Conservation (phyloP, 2,888 invertebrate species). For the Lepidochrysops patricia region DNA sequence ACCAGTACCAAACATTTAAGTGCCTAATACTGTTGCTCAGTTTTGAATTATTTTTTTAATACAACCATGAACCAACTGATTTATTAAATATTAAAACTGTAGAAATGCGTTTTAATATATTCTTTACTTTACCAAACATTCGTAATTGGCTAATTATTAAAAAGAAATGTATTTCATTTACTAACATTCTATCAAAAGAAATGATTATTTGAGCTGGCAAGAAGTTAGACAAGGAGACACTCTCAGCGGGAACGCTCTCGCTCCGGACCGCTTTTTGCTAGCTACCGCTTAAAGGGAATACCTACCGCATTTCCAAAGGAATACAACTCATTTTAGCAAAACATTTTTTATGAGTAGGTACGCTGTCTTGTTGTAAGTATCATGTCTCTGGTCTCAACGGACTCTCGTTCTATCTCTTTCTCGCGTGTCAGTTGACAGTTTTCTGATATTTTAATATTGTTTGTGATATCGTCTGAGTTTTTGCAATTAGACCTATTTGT, state of each 20-base stretch:
- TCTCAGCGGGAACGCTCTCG: neutral
- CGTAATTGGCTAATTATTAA: too few species aligned
- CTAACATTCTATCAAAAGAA: too few species aligned
- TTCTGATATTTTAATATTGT: neutral
- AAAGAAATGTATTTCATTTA: too few species aligned
- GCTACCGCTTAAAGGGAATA: neutral
- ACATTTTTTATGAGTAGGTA: neutral
- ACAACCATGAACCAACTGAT: too few species aligned
- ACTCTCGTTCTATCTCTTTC: neutral
- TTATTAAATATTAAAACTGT: too few species aligned
- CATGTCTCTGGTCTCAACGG: too few species aligned
- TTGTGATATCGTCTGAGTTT: slow-evolving; percentile 7
- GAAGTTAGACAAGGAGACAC: neutral
- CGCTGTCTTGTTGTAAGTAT: neutral
- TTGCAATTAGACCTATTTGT: neutral
- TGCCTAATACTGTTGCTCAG: too few species aligned
- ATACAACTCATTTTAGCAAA: neutral
- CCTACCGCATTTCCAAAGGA: neutral
- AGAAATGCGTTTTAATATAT: too few species aligned
- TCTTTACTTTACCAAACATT: too few species aligned
- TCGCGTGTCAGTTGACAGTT: neutral
- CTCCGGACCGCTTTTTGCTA: neutral
- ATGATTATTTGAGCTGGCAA: too few species aligned
- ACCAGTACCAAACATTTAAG: too few species aligned
- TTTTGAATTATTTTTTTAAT: too few species aligned